A percentile compares a stretch with the other conserved stretches of the same genome.
These are phyloP conservation scores for Drosophila lutescens DNA, from an alignment of 2,888 invertebrate species.

Conservation along the genomic window DNA sequence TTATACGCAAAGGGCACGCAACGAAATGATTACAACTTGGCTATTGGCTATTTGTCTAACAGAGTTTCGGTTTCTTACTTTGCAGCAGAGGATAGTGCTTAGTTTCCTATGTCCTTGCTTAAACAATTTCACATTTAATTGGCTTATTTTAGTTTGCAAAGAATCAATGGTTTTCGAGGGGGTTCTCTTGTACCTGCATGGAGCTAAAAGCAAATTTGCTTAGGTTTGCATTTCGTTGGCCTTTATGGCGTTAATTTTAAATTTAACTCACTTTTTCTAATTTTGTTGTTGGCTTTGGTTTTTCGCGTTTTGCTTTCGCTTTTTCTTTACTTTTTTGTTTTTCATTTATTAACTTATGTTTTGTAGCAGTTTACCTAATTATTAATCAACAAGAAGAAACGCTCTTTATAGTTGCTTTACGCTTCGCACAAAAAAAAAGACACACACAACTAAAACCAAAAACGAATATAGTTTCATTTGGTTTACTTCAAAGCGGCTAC, in stretches of 20 bases:
- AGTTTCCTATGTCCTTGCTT: constrained; percentile 28
- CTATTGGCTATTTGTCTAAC: constrained; percentile 27
- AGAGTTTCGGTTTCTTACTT: constrained; percentile 17
- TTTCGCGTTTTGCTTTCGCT: background rate
- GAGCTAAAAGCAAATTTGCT: constrained; percentile 67
- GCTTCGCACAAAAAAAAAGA: constrained; percentile 31
- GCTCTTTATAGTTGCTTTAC: constrained; percentile 37
- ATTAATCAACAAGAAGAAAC: constrained; percentile 81
- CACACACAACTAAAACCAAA: constrained; percentile 33
- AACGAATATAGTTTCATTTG: constrained; percentile 24
- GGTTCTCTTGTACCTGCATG: constrained; percentile 33
- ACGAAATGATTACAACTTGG: constrained; percentile 69
- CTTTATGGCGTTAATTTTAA: constrained; percentile 45
- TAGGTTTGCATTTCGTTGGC: constrained; percentile 31
- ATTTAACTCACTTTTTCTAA: constrained; percentile 50
- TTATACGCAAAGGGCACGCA: constrained; percentile 65
- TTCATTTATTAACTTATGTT: constrained; percentile 54
- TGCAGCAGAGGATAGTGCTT: constrained; percentile 60
- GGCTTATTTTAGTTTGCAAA: constrained; percentile 28
- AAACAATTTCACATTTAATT: constrained; percentile 37
- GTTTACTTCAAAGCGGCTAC: constrained; percentile 56
- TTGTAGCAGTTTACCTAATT: constrained; percentile 70
- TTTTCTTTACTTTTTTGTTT: constrained; percentile 18
- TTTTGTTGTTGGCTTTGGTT: constrained; percentile 34
- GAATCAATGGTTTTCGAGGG: constrained; percentile 23